phyloP scores from a whole-genome alignment of 1,140 invertebrate genomes.

The Diorhabda elongata region DNA sequence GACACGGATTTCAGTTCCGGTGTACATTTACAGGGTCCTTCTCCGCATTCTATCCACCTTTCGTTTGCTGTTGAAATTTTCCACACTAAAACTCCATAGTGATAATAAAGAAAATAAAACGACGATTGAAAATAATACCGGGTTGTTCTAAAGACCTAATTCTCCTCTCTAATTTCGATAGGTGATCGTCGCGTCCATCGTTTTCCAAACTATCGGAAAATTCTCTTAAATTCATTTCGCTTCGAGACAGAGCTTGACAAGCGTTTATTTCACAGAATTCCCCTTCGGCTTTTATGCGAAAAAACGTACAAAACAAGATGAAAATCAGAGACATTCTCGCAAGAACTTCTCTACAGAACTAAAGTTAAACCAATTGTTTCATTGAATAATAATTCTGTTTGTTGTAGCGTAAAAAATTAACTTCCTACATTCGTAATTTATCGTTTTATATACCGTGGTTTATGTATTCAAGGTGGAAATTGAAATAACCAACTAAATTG shows the following conservation, averaged over 20 bases:
- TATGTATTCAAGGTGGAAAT: too few relatives aligned
- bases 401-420: not conserved
- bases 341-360: not conserved
- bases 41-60: slow-evolving; percentile 67
- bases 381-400: not conserved
- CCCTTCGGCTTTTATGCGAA: not conserved
- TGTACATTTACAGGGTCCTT: slow-evolving; percentile 65
- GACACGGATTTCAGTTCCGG: slow-evolving; percentile 61
- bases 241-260: slow-evolving; percentile 33
- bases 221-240: slow-evolving; percentile 31
- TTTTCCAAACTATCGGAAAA: slow-evolving; percentile 34
- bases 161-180: slow-evolving; percentile 58
- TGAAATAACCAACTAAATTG: too few relatives aligned
- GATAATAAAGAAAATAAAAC: not conserved
- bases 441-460: too few relatives aligned
- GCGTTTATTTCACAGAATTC: slow-evolving; percentile 33
- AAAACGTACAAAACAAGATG: not conserved
- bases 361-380: not conserved
- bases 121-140: slow-evolving; percentile 43
- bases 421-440: not conserved
- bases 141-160: slow-evolving; percentile 70
- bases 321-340: not conserved
- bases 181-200: slow-evolving; percentile 28
- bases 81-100: slow-evolving; percentile 56
- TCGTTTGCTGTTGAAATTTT: slow-evolving; percentile 55